Evolutionary conservation across 1,140 invertebrate genomes (phyloP).

Genomic region (Euborellia annulipes): DNA sequence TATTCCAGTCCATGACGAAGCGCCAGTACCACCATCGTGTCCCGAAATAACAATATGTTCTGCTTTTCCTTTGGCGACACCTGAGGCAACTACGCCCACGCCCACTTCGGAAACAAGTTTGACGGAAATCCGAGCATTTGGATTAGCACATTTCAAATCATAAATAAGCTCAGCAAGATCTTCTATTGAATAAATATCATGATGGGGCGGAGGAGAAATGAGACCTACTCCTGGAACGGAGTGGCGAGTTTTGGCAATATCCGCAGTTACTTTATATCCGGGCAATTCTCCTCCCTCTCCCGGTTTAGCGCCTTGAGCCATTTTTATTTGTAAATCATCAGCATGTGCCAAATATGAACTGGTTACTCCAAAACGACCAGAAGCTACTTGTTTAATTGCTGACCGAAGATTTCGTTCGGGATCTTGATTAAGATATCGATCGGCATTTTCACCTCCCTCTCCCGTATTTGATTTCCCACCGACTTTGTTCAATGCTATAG

Average conservation of each 20-base stretch:
- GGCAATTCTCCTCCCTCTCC: slow-evolving; percentile 91
- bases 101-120: slow-evolving; percentile 98
- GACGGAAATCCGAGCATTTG: slow-evolving; percentile 85
- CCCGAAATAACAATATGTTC: slow-evolving; percentile 98
- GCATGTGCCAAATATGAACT: slow-evolving; percentile 92
- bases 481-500: slow-evolving; percentile 89
- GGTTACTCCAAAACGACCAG: slow-evolving; percentile 95
- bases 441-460: slow-evolving; percentile 73
- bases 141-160: slow-evolving; percentile 96
- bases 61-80: slow-evolving; percentile 96
- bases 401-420: slow-evolving; percentile 60
- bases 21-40: slow-evolving; percentile 96
- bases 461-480: slow-evolving; percentile 61
- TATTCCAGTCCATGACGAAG: slow-evolving; percentile 92
- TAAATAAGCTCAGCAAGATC: slow-evolving; percentile 97
- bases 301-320: slow-evolving; percentile 96
- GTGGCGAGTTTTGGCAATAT: slow-evolving; percentile 88
- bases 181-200: slow-evolving; percentile 99
- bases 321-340: slow-evolving; percentile 93
- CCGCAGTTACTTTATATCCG: slow-evolving; percentile 70
- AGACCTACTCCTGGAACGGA: slow-evolving; percentile 95
- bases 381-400: slow-evolving; percentile 86
- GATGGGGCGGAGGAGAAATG: slow-evolving; percentile 96
- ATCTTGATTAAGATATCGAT: slow-evolving; percentile 68
- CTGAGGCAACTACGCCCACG: slow-evolving; percentile 93